Evolutionary conservation across 2,888 invertebrate genomes (phyloP).

Genomic region (Eristalinus sepulchralis): DNA sequence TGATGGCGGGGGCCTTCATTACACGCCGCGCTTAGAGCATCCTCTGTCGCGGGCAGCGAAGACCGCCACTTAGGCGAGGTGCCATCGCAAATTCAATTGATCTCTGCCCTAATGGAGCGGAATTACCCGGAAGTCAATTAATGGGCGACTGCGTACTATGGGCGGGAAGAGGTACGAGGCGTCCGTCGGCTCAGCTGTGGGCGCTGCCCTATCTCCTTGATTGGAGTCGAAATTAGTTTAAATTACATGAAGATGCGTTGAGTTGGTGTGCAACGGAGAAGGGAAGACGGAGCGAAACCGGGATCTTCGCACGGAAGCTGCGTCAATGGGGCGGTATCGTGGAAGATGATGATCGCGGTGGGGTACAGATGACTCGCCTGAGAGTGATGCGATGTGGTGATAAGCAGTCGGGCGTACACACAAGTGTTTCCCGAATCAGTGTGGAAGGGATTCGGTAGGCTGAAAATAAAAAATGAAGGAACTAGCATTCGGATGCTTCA

Average conservation of each 20-base stretch:
- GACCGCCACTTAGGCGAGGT: constrained; percentile 37
- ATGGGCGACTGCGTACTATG: constrained; percentile 21
- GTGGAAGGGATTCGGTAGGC: no score
- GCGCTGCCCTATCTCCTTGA: constrained; percentile 31
- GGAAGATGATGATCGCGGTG: not conserved
- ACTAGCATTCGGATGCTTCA: no score
- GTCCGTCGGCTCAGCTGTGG: constrained; percentile 18
- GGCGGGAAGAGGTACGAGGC: constrained; percentile 21
- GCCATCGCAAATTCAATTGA: constrained; percentile 54
- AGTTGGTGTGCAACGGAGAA: not conserved
- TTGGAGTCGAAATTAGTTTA: constrained; percentile 64
- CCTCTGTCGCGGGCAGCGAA: constrained; percentile 38
- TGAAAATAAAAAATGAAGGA: no score
- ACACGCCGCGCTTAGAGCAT: constrained; percentile 44
- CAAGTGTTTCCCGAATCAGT: no score
- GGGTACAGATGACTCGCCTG: no score
- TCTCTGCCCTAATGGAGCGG: constrained; percentile 60
- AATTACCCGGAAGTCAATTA: constrained; percentile 67
- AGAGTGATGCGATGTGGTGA: no score
- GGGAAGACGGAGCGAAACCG: no score
- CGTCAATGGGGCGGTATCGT: not conserved
- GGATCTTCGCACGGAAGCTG: not conserved
- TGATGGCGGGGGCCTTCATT: constrained; percentile 28
- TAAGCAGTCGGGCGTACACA: no score
- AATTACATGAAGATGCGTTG: constrained; percentile 62